A percentile compares a stretch with the other conserved stretches of the same genome.
These are phyloP conservation scores for Hirudo medicinalis DNA, from an alignment of 1,140 invertebrate species.

Conservation along the genomic window DNA sequence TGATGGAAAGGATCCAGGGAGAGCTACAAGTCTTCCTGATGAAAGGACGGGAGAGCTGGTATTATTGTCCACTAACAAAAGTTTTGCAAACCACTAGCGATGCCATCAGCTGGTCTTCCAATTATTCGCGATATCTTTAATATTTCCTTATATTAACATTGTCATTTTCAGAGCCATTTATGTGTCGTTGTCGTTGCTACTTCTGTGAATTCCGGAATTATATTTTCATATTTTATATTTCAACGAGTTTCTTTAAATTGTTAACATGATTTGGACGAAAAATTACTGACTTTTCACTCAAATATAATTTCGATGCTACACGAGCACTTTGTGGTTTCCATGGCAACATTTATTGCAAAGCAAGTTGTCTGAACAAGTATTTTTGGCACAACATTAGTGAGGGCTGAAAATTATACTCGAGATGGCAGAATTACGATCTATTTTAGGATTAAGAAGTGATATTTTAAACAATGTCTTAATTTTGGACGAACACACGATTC, in stretches of 20 bases:
- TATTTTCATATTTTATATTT: neutral
- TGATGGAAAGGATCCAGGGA: neutral
- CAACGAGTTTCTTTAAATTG: neutral
- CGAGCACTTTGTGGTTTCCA: neutral
- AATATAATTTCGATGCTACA: neutral
- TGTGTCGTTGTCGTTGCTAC: neutral
- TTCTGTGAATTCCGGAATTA: neutral
- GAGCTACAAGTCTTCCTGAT: neutral
- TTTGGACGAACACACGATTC: constrained; percentile 30
- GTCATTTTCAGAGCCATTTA: neutral
- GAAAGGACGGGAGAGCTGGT: neutral
- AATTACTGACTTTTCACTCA: neutral
- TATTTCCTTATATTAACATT: neutral
- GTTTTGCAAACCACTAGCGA: constrained; percentile 4
- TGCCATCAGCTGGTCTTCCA: neutral
- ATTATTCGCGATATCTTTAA: neutral
- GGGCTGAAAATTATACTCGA: constrained; percentile 25
- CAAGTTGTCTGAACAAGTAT: neutral
- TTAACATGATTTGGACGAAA: neutral
- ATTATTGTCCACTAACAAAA: neutral
- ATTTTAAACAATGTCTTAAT: constrained; percentile 30
- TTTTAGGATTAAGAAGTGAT: constrained; percentile 38
- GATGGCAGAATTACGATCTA: constrained; percentile 35
- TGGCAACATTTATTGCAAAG: neutral
- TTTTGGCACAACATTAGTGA: neutral